Base-by-base conservation (phyloP, 1,140 invertebrate species). In the Doryteuthis pealeii region DNA sequence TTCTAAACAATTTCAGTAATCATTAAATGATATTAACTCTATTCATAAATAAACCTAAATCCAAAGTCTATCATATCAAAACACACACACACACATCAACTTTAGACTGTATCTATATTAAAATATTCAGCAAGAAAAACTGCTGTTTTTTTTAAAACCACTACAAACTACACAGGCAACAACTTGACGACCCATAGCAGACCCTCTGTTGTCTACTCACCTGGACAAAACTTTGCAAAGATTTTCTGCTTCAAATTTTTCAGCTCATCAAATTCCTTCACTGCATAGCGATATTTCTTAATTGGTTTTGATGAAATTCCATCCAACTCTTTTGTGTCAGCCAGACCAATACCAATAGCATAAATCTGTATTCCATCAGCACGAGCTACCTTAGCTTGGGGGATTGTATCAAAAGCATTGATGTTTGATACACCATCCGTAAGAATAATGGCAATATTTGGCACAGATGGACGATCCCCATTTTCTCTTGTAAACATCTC, bases 341-440 rank as follows among this genome's bases (percentile, higher is more conserved):
- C 73, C 58, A 82, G 70, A 33, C 77, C 80, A 69, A 85, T 79
- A 62, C 83, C 83, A 66, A 85, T 78, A 70, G 79, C 82, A 75
- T 81, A 82, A 32, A 85, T 77, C 30, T 80, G 77, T 31, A 83
- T 85, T 15, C 72, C 76, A 18, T 75, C 74, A 1, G 35, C 68
- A n/a, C 74, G 72, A 5, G 81, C 79, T 30, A 43, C 22, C 45
- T 80, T 74, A 8, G 82, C 81, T 65, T 85, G 79, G 12, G 74
- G 72, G 18, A 78, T 70, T 0, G 82, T 81, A 54, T 65, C 75
- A 18, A 67, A 58, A 15, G 77, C 71, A 70, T 85, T 83, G 54
- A 82, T 79, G 69, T 86, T 84, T 15, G 86, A 87, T 12, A 80
- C 76, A 71, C 86, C 86, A 79, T 86, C 86, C 31, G 85, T 86